Evolutionary conservation across 2,113 vertebrate genomes (phyloP), one percentile per base, ranked within the genome.

Genomic region (Triplophysa siluroides): DNA sequence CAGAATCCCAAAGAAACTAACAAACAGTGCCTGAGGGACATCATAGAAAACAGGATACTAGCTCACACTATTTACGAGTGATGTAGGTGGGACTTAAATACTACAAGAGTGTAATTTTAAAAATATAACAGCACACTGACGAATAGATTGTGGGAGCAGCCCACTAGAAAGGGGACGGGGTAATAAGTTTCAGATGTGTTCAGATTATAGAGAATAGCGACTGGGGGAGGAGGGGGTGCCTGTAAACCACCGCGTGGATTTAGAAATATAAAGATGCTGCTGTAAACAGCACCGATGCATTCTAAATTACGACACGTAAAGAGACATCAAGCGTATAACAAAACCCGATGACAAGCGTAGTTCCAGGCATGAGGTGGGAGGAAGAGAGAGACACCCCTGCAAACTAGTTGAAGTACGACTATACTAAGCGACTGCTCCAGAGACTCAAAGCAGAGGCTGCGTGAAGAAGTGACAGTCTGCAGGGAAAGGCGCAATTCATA

Each of bases 121-220:
- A 85, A 83, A 69, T 77, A 77, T 73, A 79, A 84, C 73, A 85
- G 71, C 74, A 85, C 79, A 73, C 81, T 85, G 83, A 85, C 82
- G 80, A 50, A 79, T 86, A 78, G 88, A 83, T 86, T 82, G 85
- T 86, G 90, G 89, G 86, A 89, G 81, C 86, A 89, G 83, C 84
- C 86, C 87, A 88, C 85, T 81, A 86, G 75, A 85, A 76, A 78
- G 80, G 85, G 82, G 85, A 84, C 85, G 81, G 74, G 88, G 84
- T 92, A 91, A 92, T 90, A 91, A 93, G 86, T 93, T 92, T 92
- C 88, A 92, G 90, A 90, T 91, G 88, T 91, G 89, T 87, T 91
- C 84, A 89, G 91, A 91, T 92, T 92, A 77, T 77, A 77, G 62
- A 86, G 86, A 87, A 87, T 87, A 63, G 77, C 63, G 56, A 74